Evolutionary conservation across 2,113 vertebrate species (phyloP).

Genomic region (Prionailurus bengalensis): DNA sequence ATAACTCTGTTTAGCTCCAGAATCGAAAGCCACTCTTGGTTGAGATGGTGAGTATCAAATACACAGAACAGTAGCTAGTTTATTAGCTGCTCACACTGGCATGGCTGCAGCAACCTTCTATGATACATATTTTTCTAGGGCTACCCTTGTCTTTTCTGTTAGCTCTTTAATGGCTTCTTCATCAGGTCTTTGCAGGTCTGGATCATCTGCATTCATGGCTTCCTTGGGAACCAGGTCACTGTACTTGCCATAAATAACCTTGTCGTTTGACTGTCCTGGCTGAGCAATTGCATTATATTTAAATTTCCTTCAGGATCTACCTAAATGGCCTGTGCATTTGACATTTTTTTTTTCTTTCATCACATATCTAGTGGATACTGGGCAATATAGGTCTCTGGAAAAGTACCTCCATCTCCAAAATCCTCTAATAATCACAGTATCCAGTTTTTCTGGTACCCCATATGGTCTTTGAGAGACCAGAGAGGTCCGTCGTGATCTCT

Average conservation of each 20-base stretch:
- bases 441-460: conserved; percentile 95
- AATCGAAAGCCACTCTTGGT: conserved; percentile 98
- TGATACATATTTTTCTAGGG: conserved; percentile 96
- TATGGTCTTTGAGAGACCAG: conserved; percentile 94
- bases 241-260: conserved; percentile 98
- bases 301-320: conserved; percentile 97
- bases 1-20: conserved; percentile 98
- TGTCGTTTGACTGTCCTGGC: conserved; percentile 97
- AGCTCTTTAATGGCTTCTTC: conserved; percentile 97
- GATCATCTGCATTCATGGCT: conserved; percentile 94
- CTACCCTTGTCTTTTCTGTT: conserved; percentile 96
- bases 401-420: conserved; percentile 98
- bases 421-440: conserved; percentile 95
- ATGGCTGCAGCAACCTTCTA: conserved; percentile 98
- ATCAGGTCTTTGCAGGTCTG: conserved; percentile 95
- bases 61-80: conserved; percentile 97
- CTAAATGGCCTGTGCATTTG: conserved; percentile 96
- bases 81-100: conserved; percentile 98
- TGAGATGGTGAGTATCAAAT: conserved; percentile 99
- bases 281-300: conserved; percentile 97
- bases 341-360: conserved; percentile 94
- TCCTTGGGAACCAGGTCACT: conserved; percentile 98
- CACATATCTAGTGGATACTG: conserved; percentile 99
- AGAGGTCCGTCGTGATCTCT: conserved; percentile 93
- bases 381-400: conserved; percentile 97